Percentiles rank a stretch among this genome's conserved stretches.
Evolutionary conservation across 2,113 vertebrate species (phyloP).

Genomic region (Xenopus laevis): DNA sequence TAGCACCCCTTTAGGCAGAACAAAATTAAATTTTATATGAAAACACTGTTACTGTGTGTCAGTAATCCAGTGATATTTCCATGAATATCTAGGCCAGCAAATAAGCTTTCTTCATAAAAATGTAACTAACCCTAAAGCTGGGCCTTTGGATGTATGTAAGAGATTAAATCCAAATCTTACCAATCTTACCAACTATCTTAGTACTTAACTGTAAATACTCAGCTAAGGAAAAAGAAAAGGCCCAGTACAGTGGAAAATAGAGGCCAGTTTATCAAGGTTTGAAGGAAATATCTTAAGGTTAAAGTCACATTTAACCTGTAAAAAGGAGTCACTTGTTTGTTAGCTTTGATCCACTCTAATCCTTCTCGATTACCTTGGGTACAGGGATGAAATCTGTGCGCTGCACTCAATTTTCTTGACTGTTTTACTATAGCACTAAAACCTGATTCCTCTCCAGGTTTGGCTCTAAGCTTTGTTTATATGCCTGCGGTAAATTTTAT

Average conservation of each 20-base stretch:
- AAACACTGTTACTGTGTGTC: no score
- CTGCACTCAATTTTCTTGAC: constrained; percentile 47
- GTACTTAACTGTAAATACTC: no score
- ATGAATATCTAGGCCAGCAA: no score
- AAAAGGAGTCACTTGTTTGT: constrained; percentile 27
- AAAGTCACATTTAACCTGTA: constrained; percentile 15
- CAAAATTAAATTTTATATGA: no score
- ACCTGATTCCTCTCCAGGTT: constrained; percentile 48
- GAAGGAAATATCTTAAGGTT: neutral
- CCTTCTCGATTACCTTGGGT: constrained; percentile 25
- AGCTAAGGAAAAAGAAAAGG: neutral
- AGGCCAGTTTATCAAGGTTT: neutral
- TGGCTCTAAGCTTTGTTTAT: constrained; percentile 54
- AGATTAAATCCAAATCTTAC: no score
- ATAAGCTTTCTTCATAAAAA: no score
- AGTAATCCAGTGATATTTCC: no score
- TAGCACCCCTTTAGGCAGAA: no score
- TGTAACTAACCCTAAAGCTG: no score
- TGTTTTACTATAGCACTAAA: constrained; percentile 54
- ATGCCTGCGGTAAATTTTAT: constrained; percentile 55
- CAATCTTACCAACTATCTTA: no score
- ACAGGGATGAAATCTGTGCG: constrained; percentile 31
- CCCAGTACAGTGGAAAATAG: neutral
- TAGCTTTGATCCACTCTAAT: constrained; percentile 25
- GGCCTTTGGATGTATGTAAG: no score